Percentiles rank a stretch among this genome's conserved stretches.
Evolutionary conservation across 2,888 invertebrate species (phyloP).

Genomic region (Trisateles emortualis): DNA sequence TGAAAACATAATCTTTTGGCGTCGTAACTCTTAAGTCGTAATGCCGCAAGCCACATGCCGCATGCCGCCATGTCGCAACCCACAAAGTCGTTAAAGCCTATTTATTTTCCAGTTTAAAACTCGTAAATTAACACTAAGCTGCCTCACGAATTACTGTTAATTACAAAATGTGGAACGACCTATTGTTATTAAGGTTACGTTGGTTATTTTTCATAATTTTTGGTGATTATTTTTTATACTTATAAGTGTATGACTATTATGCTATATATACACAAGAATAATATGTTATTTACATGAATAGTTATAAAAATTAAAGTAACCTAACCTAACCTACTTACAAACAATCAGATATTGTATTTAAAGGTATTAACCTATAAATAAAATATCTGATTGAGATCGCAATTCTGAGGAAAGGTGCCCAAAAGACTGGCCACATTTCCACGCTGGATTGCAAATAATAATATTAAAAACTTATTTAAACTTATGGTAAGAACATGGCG

Average conservation of each 20-base stretch:
- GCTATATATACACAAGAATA: no score
- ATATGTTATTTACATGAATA: no score
- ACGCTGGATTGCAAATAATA: no score
- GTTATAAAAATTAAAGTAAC: no score
- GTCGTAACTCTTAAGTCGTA: conserved; percentile 37
- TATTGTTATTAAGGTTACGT: conserved; percentile 37
- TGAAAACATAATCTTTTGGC: conserved; percentile 41
- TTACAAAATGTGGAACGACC: conserved; percentile 42
- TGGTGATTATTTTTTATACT: background rate
- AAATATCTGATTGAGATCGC: no score
- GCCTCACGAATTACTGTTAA: conserved; percentile 49
- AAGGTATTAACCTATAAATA: no score
- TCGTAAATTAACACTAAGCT: conserved; percentile 52
- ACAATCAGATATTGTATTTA: no score
- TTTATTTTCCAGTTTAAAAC: conserved; percentile 56
- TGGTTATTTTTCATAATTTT: conserved; percentile 24
- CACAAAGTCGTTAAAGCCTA: conserved; percentile 46
- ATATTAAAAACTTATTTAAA: no score
- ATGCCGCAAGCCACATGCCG: conserved; percentile 25
- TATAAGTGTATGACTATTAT: background rate
- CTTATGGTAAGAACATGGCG: background rate
- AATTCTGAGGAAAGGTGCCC: no score
- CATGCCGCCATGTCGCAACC: conserved; percentile 28
- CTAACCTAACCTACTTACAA: no score
- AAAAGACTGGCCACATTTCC: no score